Conservation (phyloP, 2,797 vertebrate species). For the Antennarius maculatus region DNA sequence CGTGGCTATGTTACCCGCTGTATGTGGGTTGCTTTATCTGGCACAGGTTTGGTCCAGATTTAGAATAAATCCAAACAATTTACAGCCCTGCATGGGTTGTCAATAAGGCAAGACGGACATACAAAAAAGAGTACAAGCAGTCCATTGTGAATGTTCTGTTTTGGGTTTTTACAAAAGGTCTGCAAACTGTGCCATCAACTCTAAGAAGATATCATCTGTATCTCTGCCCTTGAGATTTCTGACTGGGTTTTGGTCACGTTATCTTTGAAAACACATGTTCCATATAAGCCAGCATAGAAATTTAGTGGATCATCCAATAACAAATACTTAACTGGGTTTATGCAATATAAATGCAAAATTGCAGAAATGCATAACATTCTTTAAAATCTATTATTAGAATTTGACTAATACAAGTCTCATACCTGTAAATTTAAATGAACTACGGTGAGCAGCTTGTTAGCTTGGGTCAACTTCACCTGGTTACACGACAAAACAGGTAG, state of each 20-base stretch:
- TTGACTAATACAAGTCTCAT: neutral
- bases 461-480: neutral
- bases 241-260: constrained; percentile 28
- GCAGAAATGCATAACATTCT: too few relatives aligned
- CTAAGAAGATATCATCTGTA: constrained; percentile 30
- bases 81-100: constrained; percentile 42
- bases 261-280: constrained; percentile 39
- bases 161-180: constrained; percentile 28
- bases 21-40: constrained; percentile 57
- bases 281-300: constrained; percentile 22
- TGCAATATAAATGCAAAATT: neutral
- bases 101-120: constrained; percentile 43
- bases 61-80: constrained; percentile 56
- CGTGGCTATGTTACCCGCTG: constrained; percentile 38
- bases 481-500: neutral
- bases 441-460: neutral
- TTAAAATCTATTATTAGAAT: neutral
- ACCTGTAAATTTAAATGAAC: neutral
- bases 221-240: constrained; percentile 39
- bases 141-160: constrained; percentile 19
- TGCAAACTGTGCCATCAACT: constrained; percentile 15
- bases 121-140: constrained; percentile 36
- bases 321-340: neutral
- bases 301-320: constrained; percentile 9
- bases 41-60: constrained; percentile 58